Percentiles rank a stretch among this genome's conserved stretches.
Conservation (phyloP, 1,140 invertebrate genomes). For the Neotoxoptera formosana region DNA sequence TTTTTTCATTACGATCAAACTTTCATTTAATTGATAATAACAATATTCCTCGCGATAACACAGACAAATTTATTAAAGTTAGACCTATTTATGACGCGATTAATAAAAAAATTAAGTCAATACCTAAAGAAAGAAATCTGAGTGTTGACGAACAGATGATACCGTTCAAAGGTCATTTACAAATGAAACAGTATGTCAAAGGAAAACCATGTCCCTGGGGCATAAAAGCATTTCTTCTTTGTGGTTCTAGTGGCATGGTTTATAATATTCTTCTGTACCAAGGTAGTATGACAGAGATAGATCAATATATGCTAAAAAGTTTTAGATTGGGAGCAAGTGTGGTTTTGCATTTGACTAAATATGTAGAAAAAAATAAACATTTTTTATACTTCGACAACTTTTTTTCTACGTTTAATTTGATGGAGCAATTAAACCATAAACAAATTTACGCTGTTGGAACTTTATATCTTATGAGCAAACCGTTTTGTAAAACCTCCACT, state of each 20-base stretch:
- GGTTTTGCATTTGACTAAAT: too few relatives aligned
- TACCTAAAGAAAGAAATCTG: conserved; percentile 55
- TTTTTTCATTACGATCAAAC: too few relatives aligned
- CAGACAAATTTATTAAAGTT: too few relatives aligned
- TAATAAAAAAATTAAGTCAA: too few relatives aligned
- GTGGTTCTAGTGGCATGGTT: neutral
- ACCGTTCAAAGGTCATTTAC: conserved; percentile 59
- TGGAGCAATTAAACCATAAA: conserved; percentile 52
- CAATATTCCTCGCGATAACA: too few relatives aligned
- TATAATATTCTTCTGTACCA: neutral
- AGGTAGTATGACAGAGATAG: neutral
- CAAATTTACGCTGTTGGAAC: conserved; percentile 58
- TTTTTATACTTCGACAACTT: conserved; percentile 52
- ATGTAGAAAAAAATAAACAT: too few relatives aligned
- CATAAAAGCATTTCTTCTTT: too few relatives aligned
- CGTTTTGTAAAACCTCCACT: conserved; percentile 58
- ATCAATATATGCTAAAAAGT: too few relatives aligned
- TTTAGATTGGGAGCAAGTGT: too few relatives aligned
- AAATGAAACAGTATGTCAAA: conserved; percentile 59
- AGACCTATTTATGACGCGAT: too few relatives aligned
- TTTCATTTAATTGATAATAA: too few relatives aligned
- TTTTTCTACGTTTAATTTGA: conserved; percentile 29
- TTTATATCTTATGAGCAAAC: conserved; percentile 51
- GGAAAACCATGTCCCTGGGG: conserved; percentile 32
- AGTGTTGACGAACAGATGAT: conserved; percentile 59